Evolutionary conservation across 2,113 vertebrate genomes (phyloP), one percentile per base, ranked within the genome.

Genomic region (Danio rerio): DNA sequence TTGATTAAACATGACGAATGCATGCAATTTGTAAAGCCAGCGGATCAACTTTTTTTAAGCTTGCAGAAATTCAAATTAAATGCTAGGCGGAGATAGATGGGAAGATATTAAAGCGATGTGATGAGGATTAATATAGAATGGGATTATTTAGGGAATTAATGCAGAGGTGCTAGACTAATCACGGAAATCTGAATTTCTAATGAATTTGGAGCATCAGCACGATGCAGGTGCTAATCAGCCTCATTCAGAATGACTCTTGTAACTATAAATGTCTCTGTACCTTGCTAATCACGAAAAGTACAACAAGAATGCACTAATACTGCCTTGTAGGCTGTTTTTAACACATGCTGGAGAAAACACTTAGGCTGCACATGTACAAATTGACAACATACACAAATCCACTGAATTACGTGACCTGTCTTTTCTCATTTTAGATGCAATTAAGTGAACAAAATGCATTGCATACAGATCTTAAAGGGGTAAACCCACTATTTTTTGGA

Each of bases 101-200:
- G 10, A 61, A 63, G 55, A 80, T 68, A 56, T 80, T 49, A 15
- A 76, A 81, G 55, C 11, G 49, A 61, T 9, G 55, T 71, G 21
- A 45, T 50, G 18, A 16, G 66, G 21, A 83, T 71, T 77, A 62
- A 81, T 72, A 50, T 70, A 70, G 71, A 80, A 83, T 55, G 40
- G 31, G 56, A 82, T 56, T 63, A 80, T 21, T 80, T 80, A 40
- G 62, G 12, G 63, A 85, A 82, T 85, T 40, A 61, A 80, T 80
- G 58, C 71, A 9, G 55, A 83, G 31, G 75, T 66, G 75, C 47
- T 62, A 58, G 66, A 76, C 53, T 63, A 83, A 86, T 76, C 81
- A 70, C 49, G 16, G 66, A 47, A 53, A 80, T 86, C 49, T 70
- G 81, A 80, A 80, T 76, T 77, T 83, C 18, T 83, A 80, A 86